A percentile compares a stretch with the other conserved stretches of the same genome.
Evolutionary conservation across 2,888 invertebrate species (phyloP).

Genomic region (Dicranocentrus wangi): DNA sequence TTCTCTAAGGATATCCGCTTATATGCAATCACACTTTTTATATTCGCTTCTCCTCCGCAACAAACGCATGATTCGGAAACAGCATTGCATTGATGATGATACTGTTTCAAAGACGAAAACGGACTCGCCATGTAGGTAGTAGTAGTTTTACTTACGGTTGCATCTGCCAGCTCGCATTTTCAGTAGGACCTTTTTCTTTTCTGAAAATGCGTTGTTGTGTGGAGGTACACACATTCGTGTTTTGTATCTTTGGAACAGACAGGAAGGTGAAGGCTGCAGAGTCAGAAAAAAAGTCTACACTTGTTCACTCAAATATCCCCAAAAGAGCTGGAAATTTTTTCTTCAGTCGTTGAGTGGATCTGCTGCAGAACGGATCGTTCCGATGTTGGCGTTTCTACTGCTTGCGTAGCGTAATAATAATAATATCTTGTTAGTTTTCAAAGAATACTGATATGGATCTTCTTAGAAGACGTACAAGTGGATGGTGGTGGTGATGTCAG

Average conservation of each 20-base stretch:
- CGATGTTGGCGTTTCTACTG: slow-evolving; percentile 4
- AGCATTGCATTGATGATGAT: slow-evolving; percentile 1
- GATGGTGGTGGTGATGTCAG: too few relatives aligned
- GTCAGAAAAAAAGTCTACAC: slow-evolving; percentile 19
- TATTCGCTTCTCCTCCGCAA: neutral
- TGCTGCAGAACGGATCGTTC: slow-evolving; percentile 40
- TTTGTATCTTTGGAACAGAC: neutral
- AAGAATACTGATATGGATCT: too few relatives aligned
- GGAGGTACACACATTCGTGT: too few relatives aligned
- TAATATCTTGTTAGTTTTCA: too few relatives aligned
- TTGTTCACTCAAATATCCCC: slow-evolving; percentile 60
- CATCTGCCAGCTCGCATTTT: too few relatives aligned
- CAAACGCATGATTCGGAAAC: neutral
- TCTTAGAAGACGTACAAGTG: too few relatives aligned
- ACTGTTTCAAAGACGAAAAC: neutral
- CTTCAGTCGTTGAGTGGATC: slow-evolving; percentile 52
- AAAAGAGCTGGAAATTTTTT: slow-evolving; percentile 55
- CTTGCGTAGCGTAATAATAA: too few relatives aligned
- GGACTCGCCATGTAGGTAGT: neutral
- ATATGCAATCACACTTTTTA: neutral
- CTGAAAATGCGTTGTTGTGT: too few relatives aligned
- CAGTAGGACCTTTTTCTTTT: too few relatives aligned
- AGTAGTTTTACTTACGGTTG: too few relatives aligned
- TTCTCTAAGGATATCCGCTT: slow-evolving; percentile 12
- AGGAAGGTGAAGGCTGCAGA: slow-evolving; percentile 18